Conservation (phyloP, 2,888 invertebrate species). For the Blastobasis lacticolella region DNA sequence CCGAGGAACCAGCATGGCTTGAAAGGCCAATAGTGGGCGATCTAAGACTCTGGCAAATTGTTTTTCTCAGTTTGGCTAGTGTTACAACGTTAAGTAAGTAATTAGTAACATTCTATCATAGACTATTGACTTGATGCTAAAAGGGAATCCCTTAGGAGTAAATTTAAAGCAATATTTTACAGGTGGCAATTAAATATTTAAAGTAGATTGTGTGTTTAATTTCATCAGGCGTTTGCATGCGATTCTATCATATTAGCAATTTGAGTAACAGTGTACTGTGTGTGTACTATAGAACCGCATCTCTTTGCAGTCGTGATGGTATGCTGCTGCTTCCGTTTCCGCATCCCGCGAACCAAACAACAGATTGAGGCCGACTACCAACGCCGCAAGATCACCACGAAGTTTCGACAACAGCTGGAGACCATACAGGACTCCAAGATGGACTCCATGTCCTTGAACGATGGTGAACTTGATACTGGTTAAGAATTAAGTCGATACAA, state of each 20-base stretch:
- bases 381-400: constrained; percentile 85
- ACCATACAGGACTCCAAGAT: constrained; percentile 89
- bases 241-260: too few species aligned
- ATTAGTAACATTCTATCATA: not conserved
- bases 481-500: too few species aligned
- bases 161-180: too few species aligned
- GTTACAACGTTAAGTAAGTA: constrained; percentile 76
- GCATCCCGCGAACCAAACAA: constrained; percentile 94
- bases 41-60: constrained; percentile 87
- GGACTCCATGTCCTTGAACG: constrained; percentile 85
- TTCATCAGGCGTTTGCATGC: too few species aligned
- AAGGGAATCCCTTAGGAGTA: too few species aligned
- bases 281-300: not conserved
- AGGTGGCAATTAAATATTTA: too few species aligned
- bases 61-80: constrained; percentile 80
- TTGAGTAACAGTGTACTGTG: too few species aligned
- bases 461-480: constrained; percentile 65
- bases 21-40: constrained; percentile 80
- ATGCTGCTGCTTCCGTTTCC: constrained; percentile 92
- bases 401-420: constrained; percentile 86
- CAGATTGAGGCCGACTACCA: constrained; percentile 96
- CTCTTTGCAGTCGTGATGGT: constrained; percentile 81
- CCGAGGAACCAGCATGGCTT: constrained; percentile 79
- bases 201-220: too few species aligned
- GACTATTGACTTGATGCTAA: too few species aligned